Evolutionary conservation across 2,888 invertebrate species (phyloP).

Genomic region (Coecobrya sp.): DNA sequence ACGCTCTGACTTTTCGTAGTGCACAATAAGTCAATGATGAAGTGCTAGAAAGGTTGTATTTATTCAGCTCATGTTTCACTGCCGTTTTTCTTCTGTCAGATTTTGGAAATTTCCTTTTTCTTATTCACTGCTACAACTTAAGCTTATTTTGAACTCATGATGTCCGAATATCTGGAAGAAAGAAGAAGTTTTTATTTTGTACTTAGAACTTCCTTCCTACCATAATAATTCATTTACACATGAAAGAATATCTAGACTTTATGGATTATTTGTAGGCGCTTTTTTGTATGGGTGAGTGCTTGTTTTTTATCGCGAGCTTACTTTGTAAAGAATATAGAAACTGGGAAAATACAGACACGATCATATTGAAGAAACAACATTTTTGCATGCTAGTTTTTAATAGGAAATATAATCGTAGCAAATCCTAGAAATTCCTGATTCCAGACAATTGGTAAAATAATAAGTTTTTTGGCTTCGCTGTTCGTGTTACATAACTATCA

Average conservation of each 20-base stretch:
- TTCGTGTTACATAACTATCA: no score
- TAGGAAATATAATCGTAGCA: no score
- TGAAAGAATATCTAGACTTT: conserved; percentile 34
- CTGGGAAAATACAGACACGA: no score
- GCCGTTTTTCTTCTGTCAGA: conserved; percentile 46
- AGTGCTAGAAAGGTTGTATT: conserved; percentile 3
- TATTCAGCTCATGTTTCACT: conserved; percentile 56
- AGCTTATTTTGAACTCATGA: not conserved
- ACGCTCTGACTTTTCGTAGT: not conserved
- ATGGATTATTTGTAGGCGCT: not conserved
- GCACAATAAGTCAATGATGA: conserved; percentile 10
- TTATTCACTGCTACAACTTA: not conserved
- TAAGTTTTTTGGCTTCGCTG: no score
- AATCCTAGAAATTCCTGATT: no score
- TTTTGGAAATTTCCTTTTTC: conserved; percentile 19
- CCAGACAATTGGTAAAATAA: no score
- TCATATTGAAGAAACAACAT: not conserved
- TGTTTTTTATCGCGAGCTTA: not conserved
- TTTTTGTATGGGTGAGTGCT: not conserved
- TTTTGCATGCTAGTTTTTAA: not conserved
- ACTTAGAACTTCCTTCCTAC: not conserved
- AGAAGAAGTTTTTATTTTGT: conserved; percentile 6
- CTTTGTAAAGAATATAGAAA: no score
- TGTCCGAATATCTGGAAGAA: not conserved
- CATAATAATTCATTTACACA: conserved; percentile 62